phyloP scores from a whole-genome alignment of 2,797 vertebrate genomes.

The Sebastes glaucus region DNA sequence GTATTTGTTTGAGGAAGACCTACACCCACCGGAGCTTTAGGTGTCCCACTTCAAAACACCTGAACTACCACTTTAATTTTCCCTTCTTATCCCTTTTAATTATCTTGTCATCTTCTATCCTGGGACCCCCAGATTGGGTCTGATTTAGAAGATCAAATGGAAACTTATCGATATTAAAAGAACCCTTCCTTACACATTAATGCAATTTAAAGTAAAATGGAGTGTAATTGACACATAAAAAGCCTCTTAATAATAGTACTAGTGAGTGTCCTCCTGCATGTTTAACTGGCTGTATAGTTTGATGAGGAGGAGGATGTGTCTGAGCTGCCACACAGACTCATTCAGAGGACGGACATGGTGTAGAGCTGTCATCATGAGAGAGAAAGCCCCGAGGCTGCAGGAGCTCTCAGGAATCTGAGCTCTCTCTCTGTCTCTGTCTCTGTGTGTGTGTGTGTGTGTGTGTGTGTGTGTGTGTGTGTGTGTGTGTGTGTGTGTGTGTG shows the following conservation, averaged over 20 bases:
- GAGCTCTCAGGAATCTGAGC: slow-evolving; percentile 40
- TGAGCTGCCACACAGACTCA: slow-evolving; percentile 46
- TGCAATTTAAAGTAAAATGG: slow-evolving; percentile 1
- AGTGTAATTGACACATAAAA: slow-evolving; percentile 41
- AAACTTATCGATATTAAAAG: background rate
- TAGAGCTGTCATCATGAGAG: slow-evolving; percentile 60
- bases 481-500: background rate
- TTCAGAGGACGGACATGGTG: slow-evolving; percentile 55
- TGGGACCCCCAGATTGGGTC: background rate
- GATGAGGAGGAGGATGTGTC: slow-evolving; percentile 29
- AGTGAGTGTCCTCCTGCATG: slow-evolving; percentile 2
- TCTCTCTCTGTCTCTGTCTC: background rate
- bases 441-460: background rate
- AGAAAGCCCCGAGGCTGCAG: slow-evolving; percentile 35
- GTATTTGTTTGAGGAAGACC: too few species aligned
- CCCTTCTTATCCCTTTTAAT: background rate
- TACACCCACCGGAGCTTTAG: too few species aligned
- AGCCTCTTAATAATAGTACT: background rate
- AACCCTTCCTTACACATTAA: background rate
- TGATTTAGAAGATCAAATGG: background rate
- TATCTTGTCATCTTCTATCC: background rate
- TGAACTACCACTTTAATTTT: background rate
- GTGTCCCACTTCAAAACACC: too few species aligned
- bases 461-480: background rate
- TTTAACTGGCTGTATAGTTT: slow-evolving; percentile 40